These are phyloP conservation scores for Centruroides sculpturatus DNA, from an alignment of 1,140 invertebrate species.

Conservation along the genomic window DNA sequence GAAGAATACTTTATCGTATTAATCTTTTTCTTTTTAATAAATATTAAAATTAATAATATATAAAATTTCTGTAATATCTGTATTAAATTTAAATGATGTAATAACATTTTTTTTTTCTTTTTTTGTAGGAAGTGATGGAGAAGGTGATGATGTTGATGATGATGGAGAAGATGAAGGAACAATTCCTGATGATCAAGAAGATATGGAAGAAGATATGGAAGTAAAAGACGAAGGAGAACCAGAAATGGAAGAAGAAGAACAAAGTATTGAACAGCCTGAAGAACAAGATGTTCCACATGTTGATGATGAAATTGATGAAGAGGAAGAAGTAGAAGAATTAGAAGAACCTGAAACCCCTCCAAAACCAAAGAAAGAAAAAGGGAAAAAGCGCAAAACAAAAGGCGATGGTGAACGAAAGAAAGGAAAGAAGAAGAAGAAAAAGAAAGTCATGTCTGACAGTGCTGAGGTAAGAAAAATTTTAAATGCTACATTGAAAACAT, in stretches of 20 bases:
- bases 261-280: constrained; percentile 6
- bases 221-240: constrained; percentile 4
- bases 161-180: constrained; percentile 15
- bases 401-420: constrained; percentile 47
- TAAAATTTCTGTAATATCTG: no score
- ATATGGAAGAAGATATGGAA: constrained; percentile 4
- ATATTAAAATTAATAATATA: no score
- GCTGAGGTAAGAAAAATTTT: constrained; percentile 28
- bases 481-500: no score
- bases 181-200: constrained; percentile 12
- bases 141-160: constrained; percentile 10
- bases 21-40: no score
- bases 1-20: no score
- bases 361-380: constrained; percentile 37
- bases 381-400: constrained; percentile 79
- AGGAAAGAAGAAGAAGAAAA: constrained; percentile 82
- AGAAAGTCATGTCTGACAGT: constrained; percentile 71
- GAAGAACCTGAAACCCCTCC: constrained; percentile 13
- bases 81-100: no score
- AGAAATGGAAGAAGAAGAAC: constrained; percentile 13
- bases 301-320: constrained; percentile 11
- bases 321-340: constrained; percentile 14
- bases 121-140: constrained; percentile 4
- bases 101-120: no score
- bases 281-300: constrained; percentile 4